Base-by-base conservation (phyloP, 2,113 vertebrate species). In the Chloropsis cyanopogon region DNA sequence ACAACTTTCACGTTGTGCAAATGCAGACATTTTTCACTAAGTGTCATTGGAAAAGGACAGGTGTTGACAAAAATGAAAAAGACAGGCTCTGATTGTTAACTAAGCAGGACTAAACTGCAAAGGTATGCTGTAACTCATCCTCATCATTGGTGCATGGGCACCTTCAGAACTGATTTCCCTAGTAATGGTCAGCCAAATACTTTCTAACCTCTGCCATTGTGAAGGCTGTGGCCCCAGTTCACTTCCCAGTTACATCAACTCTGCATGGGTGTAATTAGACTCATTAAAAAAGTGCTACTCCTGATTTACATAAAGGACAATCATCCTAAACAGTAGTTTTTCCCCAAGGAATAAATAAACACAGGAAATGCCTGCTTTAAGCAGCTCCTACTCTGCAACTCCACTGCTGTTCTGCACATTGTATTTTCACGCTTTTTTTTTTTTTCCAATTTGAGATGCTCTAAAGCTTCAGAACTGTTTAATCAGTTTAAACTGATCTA, bases 291-390 rank as follows among this genome's bases (percentile, higher is more conserved):
- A 70, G 78, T 73, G 83, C 57, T 86, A 92, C 20, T 78, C 29
- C 20, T 90, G 35, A 90, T 96, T 96, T 95, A 88, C 82, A 78
- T 71, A 81, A 88, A 88, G 64, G 60, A 90, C 59, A 92, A 94
- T 86, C 71, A 93, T 75, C 33, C 76, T 86, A 95, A 94, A 68
- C 28, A 78, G 80, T n/a, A 9, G 0, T 76, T 91, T 93, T 78
- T 4, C 78, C 56, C 59, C 47, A 75, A 70, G 80, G 86, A 88
- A 91, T 92, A 88, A 66, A 83, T 72, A 87, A 92, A 89, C 53
- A 52, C 26, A 71, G 52, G 35, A 87, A 91, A 90, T 14, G 24
- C 11, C 37, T 88, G 44, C 49, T 86, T 88, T 71, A 88, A 81
- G 69, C 37, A 86, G 71, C 61, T 88, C 49, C 56, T 68, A 21